Base-by-base conservation (phyloP, 1,140 invertebrate genomes). In the Trichonephila clavata region DNA sequence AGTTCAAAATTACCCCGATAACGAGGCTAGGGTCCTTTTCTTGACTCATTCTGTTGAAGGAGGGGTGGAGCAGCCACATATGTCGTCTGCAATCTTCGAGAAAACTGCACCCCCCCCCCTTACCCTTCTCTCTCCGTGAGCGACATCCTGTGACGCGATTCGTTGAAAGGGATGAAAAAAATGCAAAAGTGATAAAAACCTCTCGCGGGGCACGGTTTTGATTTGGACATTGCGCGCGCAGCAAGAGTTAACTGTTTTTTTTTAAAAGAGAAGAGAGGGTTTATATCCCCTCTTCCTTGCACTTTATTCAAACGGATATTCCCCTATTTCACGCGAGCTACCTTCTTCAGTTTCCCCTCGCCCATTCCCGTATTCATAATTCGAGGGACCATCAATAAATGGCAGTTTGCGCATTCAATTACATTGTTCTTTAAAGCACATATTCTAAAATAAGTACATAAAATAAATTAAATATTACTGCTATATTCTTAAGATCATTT, bases 1-100 rank as follows among this genome's bases (percentile, higher is more conserved):
- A 92, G 61, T 92, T 92, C 60, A 71, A 92, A 92, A 92, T 92
- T 84, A 92, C 90, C 81, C 60, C 60, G 90, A 92, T 92, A 92
- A 92, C 90, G 90, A 92, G 90, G n/a, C 21, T 43, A 50, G 50
- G 57, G 57, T 77, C 59, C 80, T 84, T 59, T 84, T 59, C 68
- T 57, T 80, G 27, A 39, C 71, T 77, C 71, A 77, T 77, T 77
- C 71, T 77, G 65, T 68, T 24, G 65, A 24, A 68, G n/a, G 65
- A 6, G 71, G 71, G 71, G 71, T 32, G 71, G 68, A 27, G 71
- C 24, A 27, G 18, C 24, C 71, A 77, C 71, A 77, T 77, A 77
- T 77, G 71, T 77, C 71, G 71, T 77, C 71, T 16, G 27, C 71
- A 77, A 77, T 77, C 71, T 77, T 39, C 32, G 71, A 77, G 71